Conservation (phyloP, 2,888 invertebrate genomes). For the Drosophila kuntzei region DNA sequence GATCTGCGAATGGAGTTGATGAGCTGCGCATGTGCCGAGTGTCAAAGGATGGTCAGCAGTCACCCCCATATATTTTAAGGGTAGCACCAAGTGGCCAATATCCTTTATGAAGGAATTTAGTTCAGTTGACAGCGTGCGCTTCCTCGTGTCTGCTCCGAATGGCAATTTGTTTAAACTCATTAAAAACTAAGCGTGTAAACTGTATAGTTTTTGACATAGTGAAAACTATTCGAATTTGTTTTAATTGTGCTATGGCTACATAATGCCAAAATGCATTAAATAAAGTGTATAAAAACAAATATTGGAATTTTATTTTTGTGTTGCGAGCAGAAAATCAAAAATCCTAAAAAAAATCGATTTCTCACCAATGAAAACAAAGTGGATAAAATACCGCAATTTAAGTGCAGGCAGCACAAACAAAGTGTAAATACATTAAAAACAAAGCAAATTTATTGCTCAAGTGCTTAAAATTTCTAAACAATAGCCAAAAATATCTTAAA, state of each 20-base stretch:
- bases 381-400: constrained; percentile 45
- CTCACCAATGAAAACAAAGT: constrained; percentile 75
- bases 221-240: constrained; percentile 24
- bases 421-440: constrained; percentile 2
- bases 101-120: constrained; percentile 73
- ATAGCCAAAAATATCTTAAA: constrained; percentile 11
- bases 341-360: constrained; percentile 73
- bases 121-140: constrained; percentile 77
- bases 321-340: constrained; percentile 55
- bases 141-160: constrained; percentile 63
- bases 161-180: constrained; percentile 39
- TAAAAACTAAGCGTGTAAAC: constrained; percentile 34
- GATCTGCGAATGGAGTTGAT: background rate
- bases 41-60: constrained; percentile 24
- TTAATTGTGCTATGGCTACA: constrained; percentile 14
- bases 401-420: background rate
- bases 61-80: constrained; percentile 50
- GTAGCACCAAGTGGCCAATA: constrained; percentile 52
- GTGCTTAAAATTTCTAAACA: constrained; percentile 26
- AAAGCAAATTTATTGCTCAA: background rate
- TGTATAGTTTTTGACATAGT: constrained; percentile 16
- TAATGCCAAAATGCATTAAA: constrained; percentile 23
- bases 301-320: constrained; percentile 26
- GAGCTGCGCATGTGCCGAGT: constrained; percentile 56
- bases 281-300: constrained; percentile 23